A percentile compares a stretch with the other conserved stretches of the same genome.
Evolutionary conservation across 2,797 vertebrate genomes (phyloP).

Genomic region (Rhabdomys pumilio): DNA sequence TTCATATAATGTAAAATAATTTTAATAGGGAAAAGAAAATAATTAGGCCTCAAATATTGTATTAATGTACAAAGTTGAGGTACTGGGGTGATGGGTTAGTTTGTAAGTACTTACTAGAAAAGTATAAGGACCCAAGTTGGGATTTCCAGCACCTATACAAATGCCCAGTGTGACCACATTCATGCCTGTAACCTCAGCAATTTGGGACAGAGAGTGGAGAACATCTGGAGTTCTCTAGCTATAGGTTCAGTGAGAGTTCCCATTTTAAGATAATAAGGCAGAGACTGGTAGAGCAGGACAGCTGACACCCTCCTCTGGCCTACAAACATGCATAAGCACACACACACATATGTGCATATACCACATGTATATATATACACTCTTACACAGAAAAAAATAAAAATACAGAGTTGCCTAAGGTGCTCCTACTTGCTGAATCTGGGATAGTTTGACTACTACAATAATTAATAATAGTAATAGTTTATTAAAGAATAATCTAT

Average conservation of each 20-base stretch:
- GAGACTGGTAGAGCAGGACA: not conserved
- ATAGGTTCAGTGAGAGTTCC: not conserved
- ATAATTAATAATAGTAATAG: slow-evolving; percentile 34
- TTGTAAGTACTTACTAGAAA: not conserved
- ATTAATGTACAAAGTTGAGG: slow-evolving; percentile 5
- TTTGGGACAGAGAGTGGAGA: not conserved
- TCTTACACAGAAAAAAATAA: not conserved
- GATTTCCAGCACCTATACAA: not conserved
- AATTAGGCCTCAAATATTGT: slow-evolving; percentile 42
- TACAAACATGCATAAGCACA: not conserved
- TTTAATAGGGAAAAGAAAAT: slow-evolving; percentile 45
- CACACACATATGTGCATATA: not conserved
- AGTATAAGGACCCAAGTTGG: not conserved
- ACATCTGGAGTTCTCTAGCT: not conserved
- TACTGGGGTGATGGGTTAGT: not conserved
- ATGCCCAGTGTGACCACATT: not conserved
- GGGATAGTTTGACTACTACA: not conserved
- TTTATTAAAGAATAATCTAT: slow-evolving; percentile 51
- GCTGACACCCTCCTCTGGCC: not conserved
- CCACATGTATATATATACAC: not conserved
- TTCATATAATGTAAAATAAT: slow-evolving; percentile 27
- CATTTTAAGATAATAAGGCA: not conserved
- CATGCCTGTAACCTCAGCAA: not conserved
- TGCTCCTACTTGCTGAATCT: slow-evolving; percentile 22
- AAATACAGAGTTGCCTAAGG: not conserved